Conservation (phyloP, 1,140 invertebrate genomes). For the Drosophila teissieri region DNA sequence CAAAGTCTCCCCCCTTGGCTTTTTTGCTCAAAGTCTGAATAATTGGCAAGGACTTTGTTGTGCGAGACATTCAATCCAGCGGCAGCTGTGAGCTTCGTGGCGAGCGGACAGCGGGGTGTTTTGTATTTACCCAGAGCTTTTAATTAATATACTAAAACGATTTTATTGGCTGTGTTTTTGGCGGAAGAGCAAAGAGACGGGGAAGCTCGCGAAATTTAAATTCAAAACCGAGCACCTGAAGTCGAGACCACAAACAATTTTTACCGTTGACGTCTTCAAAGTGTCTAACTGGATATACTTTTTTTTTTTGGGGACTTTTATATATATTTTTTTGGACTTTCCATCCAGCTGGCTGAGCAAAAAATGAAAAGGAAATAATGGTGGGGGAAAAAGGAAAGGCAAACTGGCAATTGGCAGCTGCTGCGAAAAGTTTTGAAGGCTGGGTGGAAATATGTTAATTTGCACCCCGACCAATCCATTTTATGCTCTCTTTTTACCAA, state of each 20-base stretch:
- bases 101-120: neutral
- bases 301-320: neutral
- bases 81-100: constrained; percentile 19
- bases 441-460: constrained; percentile 35
- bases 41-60: constrained; percentile 28
- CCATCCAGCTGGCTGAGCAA: neutral
- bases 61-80: constrained; percentile 33
- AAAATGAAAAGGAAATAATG: neutral
- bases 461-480: constrained; percentile 19
- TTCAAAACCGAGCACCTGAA: constrained; percentile 55
- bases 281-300: constrained; percentile 43
- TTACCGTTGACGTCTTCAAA: constrained; percentile 65
- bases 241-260: constrained; percentile 62
- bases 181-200: neutral
- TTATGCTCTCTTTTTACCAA: constrained; percentile 31
- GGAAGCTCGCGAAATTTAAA: constrained; percentile 50
- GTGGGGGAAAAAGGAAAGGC: constrained; percentile 12
- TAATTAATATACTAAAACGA: constrained; percentile 82
- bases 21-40: constrained; percentile 21
- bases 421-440: constrained; percentile 32
- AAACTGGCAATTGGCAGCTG: constrained; percentile 55
- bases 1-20: neutral
- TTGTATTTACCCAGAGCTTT: constrained; percentile 70
- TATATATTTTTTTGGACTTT: neutral
- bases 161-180: constrained; percentile 56